Evolutionary conservation across 2,113 vertebrate species (phyloP), one percentile per base, ranked within the genome.

Genomic region (Aramus guarauna): DNA sequence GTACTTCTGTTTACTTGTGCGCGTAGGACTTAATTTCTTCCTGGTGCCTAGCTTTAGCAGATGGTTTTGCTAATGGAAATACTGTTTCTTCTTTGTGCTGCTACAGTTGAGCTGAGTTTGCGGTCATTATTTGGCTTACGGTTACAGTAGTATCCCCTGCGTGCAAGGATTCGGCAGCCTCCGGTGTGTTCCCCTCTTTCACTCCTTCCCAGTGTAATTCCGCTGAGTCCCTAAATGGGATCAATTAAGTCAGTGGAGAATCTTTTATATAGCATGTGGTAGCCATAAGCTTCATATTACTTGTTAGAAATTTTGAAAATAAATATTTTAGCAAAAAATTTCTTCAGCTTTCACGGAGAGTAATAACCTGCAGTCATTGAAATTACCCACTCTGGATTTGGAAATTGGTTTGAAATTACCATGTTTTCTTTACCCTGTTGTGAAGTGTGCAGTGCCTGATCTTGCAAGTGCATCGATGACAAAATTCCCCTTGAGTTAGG

Each of bases 101-200:
- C 55, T 26, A 43, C 53, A 37, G 0, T 8, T 0, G 13, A 75
- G 79, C 71, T 26, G 86, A 26, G 56, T 36, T n/a, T 15, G 62
- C 2, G 12, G 24, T 68, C 10, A 2, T 71, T 58, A 1, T 8
- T 27, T 58, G 68, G 36, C 18, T 60, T 22, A 6, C 4, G n/a
- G 37, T 32, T 41, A 9, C 1, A 60, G 32, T 34, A 4, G 7
- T 23, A 2, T 37, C 63, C n/a, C 39, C 75, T 53, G 21, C 0
- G 3, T 34, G 39, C 58, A 18, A 52, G 26, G 82, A 23, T 30
- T 32, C 62, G 37, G 55, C 19, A 73, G 62, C 45, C 75, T 69
- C 15, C 0, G 5, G 5, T 19, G 2, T 30, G n/a, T 47, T 56
- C 43, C 50, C 48, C 15, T 55, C 36, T 78, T 29, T 20, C 14